Base-by-base conservation (phyloP, 2,113 vertebrate species). In the Carassius auratus region DNA sequence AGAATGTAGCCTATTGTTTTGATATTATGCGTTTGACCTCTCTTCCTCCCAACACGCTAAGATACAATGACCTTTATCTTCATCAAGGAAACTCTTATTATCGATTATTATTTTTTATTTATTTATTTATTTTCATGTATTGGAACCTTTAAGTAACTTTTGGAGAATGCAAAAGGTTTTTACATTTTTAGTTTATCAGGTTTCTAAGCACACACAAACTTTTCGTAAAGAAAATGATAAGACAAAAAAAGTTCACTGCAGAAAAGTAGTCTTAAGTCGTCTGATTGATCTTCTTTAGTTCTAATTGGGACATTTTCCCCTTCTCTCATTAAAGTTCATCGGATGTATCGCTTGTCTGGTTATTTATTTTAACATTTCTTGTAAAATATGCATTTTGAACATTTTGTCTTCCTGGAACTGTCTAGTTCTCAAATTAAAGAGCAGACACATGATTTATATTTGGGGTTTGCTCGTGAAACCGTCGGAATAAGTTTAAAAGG, bases 401-500 rank as follows among this genome's bases (percentile, higher is more conserved):
- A 15, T 8, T 48, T 48, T 23, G 42, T 74, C 12, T 48, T 10
- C 13, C 71, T 78, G n/a, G 36, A 36, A 36, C 4, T 8, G 36
- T 55, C 26, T 12, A 61, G 3, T 12, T 38, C 26, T 42, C 33
- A 59, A 79, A 79, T 42, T 38, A 79, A 81, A 26, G n/a, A 30
- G 4, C 57, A 45, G 21, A 23, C 38, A 26, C 14, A 1, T 30
- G 59, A 17, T 71, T 30, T 52, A 52, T 66, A 21, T 76, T 85
- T 87, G 64, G 26, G 76, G 48, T 14, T 68, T 78, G 36, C 73
- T 36, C 13, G 14, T 69, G 21, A 57, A 84, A 64, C 48, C 30
- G 66, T 81, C 68, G 61, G 85, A 83, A 26, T 81, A 68, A 62
- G 75, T 83, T 84, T 86, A 79, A 85, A 83, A 45, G 76, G 84